Conservation (phyloP, 1,140 invertebrate species). For the Agrilus planipennis region DNA sequence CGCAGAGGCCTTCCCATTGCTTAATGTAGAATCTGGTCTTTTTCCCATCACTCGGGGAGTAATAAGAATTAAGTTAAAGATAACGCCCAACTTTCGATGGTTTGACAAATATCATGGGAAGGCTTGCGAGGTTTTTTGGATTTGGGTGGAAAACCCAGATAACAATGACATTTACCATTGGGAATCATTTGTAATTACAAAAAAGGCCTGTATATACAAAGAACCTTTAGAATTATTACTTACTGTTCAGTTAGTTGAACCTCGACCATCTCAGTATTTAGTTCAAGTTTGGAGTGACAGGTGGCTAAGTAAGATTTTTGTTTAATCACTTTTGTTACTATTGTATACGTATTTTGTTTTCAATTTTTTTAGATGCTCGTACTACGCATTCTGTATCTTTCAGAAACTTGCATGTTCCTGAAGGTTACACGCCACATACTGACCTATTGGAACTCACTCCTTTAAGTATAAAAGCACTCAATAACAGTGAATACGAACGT, state of each 20-base stretch:
- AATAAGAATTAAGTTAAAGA: constrained; percentile 70
- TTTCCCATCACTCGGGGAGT: constrained; percentile 94
- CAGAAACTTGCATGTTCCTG: constrained; percentile 82
- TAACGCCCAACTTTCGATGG: constrained; percentile 83
- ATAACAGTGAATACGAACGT: constrained; percentile 62
- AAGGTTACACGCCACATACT: constrained; percentile 87
- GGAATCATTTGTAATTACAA: constrained; percentile 85
- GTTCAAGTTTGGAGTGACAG: constrained; percentile 77
- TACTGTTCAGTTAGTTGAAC: constrained; percentile 90
- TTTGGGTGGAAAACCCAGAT: constrained; percentile 95
- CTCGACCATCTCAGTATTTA: constrained; percentile 85
- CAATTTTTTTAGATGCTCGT: constrained; percentile 22
- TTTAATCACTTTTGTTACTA: neutral
- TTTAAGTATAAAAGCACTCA: constrained; percentile 64
- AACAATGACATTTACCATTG: constrained; percentile 92
- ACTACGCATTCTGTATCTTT: constrained; percentile 60
- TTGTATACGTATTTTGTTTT: no score
- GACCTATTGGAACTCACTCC: constrained; percentile 87
- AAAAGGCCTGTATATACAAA: constrained; percentile 58
- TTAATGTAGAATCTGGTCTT: constrained; percentile 72
- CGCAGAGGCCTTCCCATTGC: constrained; percentile 69
- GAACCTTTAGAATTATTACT: constrained; percentile 82
- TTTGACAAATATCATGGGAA: constrained; percentile 80
- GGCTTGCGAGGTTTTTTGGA: constrained; percentile 78
- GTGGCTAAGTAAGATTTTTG: constrained; percentile 61